phyloP scores from a whole-genome alignment of 2,113 vertebrate species.

The Eolophus roseicapilla region DNA sequence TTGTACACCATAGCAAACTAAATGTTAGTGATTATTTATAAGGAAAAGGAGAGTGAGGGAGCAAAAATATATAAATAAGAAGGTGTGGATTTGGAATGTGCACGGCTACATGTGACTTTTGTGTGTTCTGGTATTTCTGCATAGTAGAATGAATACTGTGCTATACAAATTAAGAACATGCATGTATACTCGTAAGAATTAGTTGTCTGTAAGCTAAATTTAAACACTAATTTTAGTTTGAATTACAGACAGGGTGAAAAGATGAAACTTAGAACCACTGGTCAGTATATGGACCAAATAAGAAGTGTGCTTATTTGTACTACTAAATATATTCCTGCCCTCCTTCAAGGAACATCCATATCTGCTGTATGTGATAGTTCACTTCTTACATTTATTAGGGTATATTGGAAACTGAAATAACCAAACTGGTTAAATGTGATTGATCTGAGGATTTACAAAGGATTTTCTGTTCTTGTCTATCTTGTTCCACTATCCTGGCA shows the following conservation, averaged over 20 bases:
- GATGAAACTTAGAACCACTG: not conserved
- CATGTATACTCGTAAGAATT: not conserved
- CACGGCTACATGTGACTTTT: not conserved
- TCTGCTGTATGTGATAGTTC: not conserved
- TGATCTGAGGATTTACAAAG: not conserved
- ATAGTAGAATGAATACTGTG: accelerated
- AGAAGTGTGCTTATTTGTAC: not conserved
- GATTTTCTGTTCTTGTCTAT: not conserved
- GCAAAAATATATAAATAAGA: not conserved
- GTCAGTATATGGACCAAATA: not conserved
- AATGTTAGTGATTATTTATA: not conserved
- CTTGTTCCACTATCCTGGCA: not conserved
- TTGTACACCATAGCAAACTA: not conserved
- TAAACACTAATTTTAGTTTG: not conserved
- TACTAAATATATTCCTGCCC: not conserved
- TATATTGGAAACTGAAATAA: not conserved
- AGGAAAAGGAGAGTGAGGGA: not conserved
- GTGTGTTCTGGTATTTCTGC: not conserved
- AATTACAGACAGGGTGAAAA: not conserved
- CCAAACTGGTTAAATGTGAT: not conserved
- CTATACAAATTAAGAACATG: not conserved
- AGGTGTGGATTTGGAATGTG: not conserved
- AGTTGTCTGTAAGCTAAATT: not conserved
- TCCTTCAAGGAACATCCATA: not conserved
- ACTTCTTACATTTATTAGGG: not conserved